Conservation (phyloP, 2,888 invertebrate genomes). For the Monopis laevigella region DNA sequence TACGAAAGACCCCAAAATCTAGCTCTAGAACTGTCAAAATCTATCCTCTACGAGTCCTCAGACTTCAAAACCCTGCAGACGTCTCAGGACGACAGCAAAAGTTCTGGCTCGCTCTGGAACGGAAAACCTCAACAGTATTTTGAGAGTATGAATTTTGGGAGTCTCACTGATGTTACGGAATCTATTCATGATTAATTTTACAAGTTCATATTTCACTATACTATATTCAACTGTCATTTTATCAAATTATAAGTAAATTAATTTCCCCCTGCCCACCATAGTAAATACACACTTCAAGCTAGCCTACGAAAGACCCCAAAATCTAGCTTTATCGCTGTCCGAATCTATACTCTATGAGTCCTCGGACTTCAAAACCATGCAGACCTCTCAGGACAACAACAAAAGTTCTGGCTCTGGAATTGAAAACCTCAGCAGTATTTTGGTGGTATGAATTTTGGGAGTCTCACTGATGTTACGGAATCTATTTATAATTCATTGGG, state of each 20-base stretch:
- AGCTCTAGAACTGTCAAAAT: constrained; percentile 36
- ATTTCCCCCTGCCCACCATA: constrained; percentile 12
- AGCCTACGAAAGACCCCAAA: constrained; percentile 40
- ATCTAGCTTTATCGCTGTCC: constrained; percentile 40
- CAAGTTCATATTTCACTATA: too few relatives aligned
- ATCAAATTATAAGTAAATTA: too few relatives aligned
- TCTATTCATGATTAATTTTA: too few relatives aligned
- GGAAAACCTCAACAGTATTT: constrained; percentile 66
- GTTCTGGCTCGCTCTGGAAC: constrained; percentile 60
- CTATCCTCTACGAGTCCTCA: constrained; percentile 45
- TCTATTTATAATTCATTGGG: too few relatives aligned
- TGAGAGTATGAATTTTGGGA: constrained; percentile 72
- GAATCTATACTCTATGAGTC: constrained; percentile 41
- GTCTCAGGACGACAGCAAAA: constrained; percentile 27
- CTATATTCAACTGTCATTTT: too few relatives aligned
- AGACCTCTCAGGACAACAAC: constrained; percentile 29
- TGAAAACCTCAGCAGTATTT: constrained; percentile 66
- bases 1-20: constrained; percentile 44
- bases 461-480: too few relatives aligned
- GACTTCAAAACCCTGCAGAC: constrained; percentile 34
- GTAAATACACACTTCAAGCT: constrained; percentile 24
- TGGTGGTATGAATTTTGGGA: constrained; percentile 72
- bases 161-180: too few relatives aligned
- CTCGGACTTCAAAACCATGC: constrained; percentile 39
- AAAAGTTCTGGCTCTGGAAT: constrained; percentile 51